These are phyloP conservation scores for Drosophila picticornis DNA, from an alignment of 2,888 invertebrate genomes.

Conservation along the genomic window DNA sequence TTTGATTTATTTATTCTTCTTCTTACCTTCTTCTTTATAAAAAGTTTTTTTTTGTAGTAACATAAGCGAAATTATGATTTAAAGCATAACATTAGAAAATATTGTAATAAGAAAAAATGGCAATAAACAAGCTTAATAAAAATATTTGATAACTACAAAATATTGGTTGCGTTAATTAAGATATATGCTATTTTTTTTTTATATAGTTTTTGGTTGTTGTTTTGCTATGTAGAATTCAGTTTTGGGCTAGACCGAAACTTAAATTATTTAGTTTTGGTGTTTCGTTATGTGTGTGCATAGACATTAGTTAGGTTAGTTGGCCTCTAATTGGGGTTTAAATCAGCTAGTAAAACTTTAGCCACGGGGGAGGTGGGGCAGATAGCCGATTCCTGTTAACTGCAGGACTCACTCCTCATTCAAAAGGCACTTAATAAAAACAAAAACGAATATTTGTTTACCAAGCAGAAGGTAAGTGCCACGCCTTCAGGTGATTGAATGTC, in stretches of 20 bases:
- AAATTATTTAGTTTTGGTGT: constrained; percentile 29
- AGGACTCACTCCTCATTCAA: constrained; percentile 58
- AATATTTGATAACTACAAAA: constrained; percentile 60
- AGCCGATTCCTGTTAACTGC: constrained; percentile 53
- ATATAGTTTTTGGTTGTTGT: constrained; percentile 19
- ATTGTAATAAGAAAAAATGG: constrained; percentile 30
- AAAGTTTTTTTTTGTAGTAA: constrained; percentile 31
- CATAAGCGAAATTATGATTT: constrained; percentile 40
- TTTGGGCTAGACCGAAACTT: constrained; percentile 25
- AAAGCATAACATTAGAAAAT: constrained; percentile 58
- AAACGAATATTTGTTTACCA: constrained; percentile 8
- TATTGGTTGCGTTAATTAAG: constrained; percentile 27
- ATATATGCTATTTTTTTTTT: constrained; percentile 15
- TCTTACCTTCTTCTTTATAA: constrained; percentile 39
- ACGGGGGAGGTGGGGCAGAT: constrained; percentile 29
- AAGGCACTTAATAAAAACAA: constrained; percentile 64
- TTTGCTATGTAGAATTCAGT: constrained; percentile 79
- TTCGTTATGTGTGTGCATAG: constrained; percentile 38
- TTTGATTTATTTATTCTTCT: constrained; percentile 55
- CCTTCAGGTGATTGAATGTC: constrained; percentile 20
- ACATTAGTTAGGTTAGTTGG: constrained; percentile 25
- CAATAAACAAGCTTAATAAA: constrained; percentile 50
- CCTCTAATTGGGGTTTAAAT: constrained; percentile 24
- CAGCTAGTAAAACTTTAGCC: constrained; percentile 26
- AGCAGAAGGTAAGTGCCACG: constrained; percentile 21